These are phyloP conservation scores for Lasiommata megera DNA, from an alignment of 2,888 invertebrate genomes.

Conservation along the genomic window DNA sequence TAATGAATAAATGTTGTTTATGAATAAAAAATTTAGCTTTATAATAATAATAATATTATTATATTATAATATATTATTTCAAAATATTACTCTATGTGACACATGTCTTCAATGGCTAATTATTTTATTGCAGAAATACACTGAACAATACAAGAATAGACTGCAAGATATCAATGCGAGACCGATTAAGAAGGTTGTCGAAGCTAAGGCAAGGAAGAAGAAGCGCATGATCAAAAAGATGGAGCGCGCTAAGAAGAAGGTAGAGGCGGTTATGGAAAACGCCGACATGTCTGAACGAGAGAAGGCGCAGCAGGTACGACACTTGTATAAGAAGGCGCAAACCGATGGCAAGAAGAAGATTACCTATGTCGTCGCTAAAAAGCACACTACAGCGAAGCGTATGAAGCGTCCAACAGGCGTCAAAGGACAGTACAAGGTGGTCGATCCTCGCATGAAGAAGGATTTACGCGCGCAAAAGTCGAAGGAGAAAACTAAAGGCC, in stretches of 20 bases:
- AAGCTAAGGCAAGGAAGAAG: constrained; percentile 99
- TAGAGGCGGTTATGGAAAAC: constrained; percentile 95
- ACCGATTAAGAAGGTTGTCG: constrained; percentile 98
- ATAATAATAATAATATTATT: no score
- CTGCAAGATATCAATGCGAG: constrained; percentile 94
- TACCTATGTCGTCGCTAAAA: constrained; percentile 96
- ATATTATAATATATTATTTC: no score
- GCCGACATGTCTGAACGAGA: constrained; percentile 95
- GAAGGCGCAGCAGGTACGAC: constrained; percentile 94
- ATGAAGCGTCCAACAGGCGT: constrained; percentile 91
- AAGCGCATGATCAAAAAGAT: constrained; percentile 91
- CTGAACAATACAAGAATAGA: constrained; percentile 91
- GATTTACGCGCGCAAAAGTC: constrained; percentile 88
- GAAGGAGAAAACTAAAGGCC: constrained; percentile 81
- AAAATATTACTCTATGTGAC: no score
- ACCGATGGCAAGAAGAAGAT: constrained; percentile 93
- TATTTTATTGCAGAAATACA: constrained; percentile 82
- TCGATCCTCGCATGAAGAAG: constrained; percentile 98
- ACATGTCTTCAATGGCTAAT: background rate
- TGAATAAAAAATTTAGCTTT: no score
- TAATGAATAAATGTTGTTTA: no score
- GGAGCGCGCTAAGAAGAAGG: constrained; percentile 97
- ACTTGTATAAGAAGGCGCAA: constrained; percentile 94
- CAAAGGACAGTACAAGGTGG: constrained; percentile 96
- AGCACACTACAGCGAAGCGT: constrained; percentile 88